A percentile compares a stretch with the other conserved stretches of the same genome.
phyloP scores from a whole-genome alignment of 2,113 vertebrate species.

The Tichodroma muraria region DNA sequence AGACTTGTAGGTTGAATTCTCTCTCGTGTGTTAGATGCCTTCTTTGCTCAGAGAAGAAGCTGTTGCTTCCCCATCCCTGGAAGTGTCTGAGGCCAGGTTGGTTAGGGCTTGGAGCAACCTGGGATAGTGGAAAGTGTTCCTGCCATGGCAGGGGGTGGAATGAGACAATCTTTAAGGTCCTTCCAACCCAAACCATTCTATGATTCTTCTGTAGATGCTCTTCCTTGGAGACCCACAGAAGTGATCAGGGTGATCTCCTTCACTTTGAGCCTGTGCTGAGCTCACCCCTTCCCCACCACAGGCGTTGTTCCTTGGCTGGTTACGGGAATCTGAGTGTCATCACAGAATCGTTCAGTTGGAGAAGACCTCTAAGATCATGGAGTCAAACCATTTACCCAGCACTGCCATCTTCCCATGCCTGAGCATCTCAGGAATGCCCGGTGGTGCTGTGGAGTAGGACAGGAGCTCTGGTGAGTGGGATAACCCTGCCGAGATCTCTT shows the following conservation, averaged over 20 bases:
- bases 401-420: neutral
- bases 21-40: fast-evolving
- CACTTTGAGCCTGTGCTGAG: neutral
- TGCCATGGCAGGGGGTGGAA: neutral
- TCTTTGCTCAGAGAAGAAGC: neutral
- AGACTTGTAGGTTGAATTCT: fast-evolving
- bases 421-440: neutral
- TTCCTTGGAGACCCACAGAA: neutral
- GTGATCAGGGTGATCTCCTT: neutral
- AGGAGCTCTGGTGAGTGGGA: neutral
- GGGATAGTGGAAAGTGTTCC: neutral
- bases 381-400: neutral
- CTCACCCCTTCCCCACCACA: fast-evolving
- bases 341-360: fast-evolving
- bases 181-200: neutral
- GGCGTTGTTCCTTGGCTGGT: fast-evolving
- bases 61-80: neutral
- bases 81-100: neutral
- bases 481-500: fast-evolving
- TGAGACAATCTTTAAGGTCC: fast-evolving
- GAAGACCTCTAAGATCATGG: neutral
- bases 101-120: neutral
- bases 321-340: neutral
- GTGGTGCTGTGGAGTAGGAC: fast-evolving
- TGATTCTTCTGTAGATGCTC: neutral